A percentile compares a stretch with the other conserved stretches of the same genome.
Evolutionary conservation across 2,888 invertebrate genomes (phyloP).

Genomic region (Pachydiplax longipennis): DNA sequence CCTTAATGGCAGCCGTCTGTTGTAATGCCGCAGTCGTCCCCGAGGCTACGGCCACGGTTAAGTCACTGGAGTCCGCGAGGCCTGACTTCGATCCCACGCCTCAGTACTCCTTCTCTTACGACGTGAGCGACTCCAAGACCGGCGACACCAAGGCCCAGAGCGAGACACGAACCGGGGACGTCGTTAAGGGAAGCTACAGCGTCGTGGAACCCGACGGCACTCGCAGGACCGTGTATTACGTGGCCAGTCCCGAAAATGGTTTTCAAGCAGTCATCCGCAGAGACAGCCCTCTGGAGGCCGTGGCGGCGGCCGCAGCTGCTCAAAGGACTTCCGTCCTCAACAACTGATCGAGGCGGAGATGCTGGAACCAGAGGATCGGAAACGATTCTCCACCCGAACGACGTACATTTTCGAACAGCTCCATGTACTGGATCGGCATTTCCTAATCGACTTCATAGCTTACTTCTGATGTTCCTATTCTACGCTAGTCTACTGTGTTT

Average conservation of each 20-base stretch:
- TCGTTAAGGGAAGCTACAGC: constrained; percentile 34
- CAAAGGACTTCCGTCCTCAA: background rate
- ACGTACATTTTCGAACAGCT: background rate
- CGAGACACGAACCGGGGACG: constrained; percentile 46
- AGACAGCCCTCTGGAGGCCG: constrained; percentile 44
- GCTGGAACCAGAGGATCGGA: background rate
- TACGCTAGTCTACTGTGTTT: background rate
- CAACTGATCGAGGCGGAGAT: background rate
- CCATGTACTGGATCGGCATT: background rate
- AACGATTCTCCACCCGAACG: background rate
- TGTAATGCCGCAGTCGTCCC: constrained; percentile 3
- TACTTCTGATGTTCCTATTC: background rate
- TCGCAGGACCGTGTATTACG: constrained; percentile 46
- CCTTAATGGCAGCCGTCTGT: constrained; percentile 24
- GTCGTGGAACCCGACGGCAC: constrained; percentile 45
- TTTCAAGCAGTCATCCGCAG: constrained; percentile 46
- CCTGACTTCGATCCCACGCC: constrained; percentile 46
- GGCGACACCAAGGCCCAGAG: constrained; percentile 42
- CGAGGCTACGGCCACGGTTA: background rate
- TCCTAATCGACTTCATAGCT: background rate
- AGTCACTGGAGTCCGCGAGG: background rate
- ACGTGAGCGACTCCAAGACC: constrained; percentile 34
- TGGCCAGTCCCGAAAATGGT: constrained; percentile 44
- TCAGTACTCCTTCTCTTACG: constrained; percentile 46
- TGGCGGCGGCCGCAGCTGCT: constrained; percentile 22